Evolutionary conservation across 2,113 vertebrate genomes (phyloP).

Genomic region (Chascanopsetta lugubris): DNA sequence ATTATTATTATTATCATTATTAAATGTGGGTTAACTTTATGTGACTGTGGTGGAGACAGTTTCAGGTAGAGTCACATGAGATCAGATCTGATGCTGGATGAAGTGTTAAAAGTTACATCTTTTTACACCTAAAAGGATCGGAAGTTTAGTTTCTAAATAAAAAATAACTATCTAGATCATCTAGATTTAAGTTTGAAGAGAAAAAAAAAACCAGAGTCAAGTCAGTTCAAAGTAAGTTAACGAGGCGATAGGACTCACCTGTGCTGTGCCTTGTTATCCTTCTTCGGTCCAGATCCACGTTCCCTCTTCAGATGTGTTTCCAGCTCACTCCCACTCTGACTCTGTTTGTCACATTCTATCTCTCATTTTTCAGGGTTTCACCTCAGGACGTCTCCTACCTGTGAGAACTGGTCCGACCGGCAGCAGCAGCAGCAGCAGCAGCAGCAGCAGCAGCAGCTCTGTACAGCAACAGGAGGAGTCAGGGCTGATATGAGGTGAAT

Average conservation of each 20-base stretch:
- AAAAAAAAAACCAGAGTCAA: not conserved
- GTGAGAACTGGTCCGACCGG: constrained; percentile 63
- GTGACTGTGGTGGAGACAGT: too few relatives aligned
- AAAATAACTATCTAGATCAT: too few relatives aligned
- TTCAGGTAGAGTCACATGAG: not conserved
- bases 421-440: constrained; percentile 41
- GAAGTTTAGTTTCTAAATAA: too few relatives aligned
- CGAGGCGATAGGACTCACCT: constrained; percentile 45
- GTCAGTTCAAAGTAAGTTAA: not conserved
- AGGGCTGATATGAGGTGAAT: constrained; percentile 30
- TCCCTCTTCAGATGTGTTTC: not conserved
- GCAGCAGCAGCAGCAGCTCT: constrained; percentile 34
- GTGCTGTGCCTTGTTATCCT: constrained; percentile 11
- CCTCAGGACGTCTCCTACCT: constrained; percentile 1
- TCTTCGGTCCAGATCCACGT: constrained; percentile 8
- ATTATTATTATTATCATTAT: too few relatives aligned
- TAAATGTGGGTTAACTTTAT: too few relatives aligned
- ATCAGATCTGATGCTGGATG: not conserved
- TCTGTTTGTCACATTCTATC: not conserved
- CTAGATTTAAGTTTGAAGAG: too few relatives aligned
- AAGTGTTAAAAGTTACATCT: too few relatives aligned
- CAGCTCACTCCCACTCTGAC: constrained; percentile 5
- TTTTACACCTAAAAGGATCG: too few relatives aligned
- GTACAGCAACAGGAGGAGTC: constrained; percentile 37
- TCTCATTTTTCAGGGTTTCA: not conserved